Evolutionary conservation across 2,797 vertebrate species (phyloP).

Genomic region (Sebastolobus alascanus): DNA sequence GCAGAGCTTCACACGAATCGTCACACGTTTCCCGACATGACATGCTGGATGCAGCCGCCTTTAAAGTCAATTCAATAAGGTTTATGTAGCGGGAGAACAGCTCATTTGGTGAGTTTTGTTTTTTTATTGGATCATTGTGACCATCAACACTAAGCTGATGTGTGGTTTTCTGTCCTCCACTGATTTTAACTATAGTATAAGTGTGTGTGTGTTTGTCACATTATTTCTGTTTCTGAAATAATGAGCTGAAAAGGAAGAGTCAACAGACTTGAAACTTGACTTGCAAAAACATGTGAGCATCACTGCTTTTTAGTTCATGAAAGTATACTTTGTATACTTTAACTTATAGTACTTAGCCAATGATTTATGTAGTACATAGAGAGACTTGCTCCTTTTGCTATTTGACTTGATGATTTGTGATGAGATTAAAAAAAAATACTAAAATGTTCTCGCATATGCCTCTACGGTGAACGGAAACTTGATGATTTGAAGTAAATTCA

Average conservation of each 20-base stretch:
- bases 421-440: no score
- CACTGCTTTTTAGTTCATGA: no score
- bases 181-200: neutral
- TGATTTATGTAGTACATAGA: no score
- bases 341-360: no score
- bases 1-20: accelerated
- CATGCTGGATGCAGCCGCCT: neutral
- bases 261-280: neutral
- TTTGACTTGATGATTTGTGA: no score
- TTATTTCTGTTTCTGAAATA: neutral
- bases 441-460: no score
- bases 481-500: no score
- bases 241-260: neutral
- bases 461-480: no score
- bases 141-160: neutral
- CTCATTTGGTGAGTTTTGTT: conserved; percentile 45
- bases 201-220: neutral
- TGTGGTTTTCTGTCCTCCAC: neutral
- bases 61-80: neutral
- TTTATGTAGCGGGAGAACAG: neutral
- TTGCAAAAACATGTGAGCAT: no score
- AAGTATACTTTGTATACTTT: no score
- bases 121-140: neutral
- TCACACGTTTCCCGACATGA: accelerated
- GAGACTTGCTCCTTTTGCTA: no score